Percentiles rank a stretch among this genome's conserved stretches.
Conservation (phyloP, 2,888 invertebrate species). For the Apodemia duryi region DNA sequence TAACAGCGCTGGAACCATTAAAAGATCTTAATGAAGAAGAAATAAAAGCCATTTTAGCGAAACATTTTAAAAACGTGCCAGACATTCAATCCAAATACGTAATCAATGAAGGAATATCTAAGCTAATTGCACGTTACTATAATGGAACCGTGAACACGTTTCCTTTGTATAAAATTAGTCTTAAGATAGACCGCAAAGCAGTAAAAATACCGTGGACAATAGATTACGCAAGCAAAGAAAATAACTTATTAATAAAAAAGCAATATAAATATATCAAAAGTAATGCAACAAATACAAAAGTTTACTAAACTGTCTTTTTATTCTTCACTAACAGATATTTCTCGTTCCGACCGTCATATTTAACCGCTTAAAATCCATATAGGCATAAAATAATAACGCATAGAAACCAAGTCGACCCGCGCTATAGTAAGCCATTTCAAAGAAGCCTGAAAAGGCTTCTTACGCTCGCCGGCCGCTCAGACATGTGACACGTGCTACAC, state of each 20-base stretch:
- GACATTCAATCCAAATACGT: constrained; percentile 53
- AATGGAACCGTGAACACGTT: constrained; percentile 53
- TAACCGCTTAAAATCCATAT: too few species aligned
- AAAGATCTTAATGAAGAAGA: constrained; percentile 38
- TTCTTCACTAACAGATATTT: neutral
- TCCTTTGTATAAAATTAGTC: constrained; percentile 56
- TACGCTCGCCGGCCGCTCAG: too few species aligned
- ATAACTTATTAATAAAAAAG: constrained; percentile 26
- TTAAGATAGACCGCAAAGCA: constrained; percentile 57
- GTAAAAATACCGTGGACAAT: constrained; percentile 63
- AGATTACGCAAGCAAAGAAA: constrained; percentile 30
- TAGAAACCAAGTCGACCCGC: too few species aligned
- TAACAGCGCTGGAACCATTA: constrained; percentile 36
- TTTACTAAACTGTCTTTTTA: neutral
- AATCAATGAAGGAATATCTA: constrained; percentile 50
- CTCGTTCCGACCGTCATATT: too few species aligned
- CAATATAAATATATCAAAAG: constrained; percentile 37
- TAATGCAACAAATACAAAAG: constrained; percentile 11
- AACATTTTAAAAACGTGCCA: constrained; percentile 50
- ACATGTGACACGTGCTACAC: too few species aligned
- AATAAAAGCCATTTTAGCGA: constrained; percentile 41
- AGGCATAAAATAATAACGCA: too few species aligned
- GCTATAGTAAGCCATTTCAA: too few species aligned
- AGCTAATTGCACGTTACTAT: constrained; percentile 49
- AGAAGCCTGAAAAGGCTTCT: too few species aligned